Base-by-base conservation (phyloP, 2,797 vertebrate species). In the Tarsius wallacei region DNA sequence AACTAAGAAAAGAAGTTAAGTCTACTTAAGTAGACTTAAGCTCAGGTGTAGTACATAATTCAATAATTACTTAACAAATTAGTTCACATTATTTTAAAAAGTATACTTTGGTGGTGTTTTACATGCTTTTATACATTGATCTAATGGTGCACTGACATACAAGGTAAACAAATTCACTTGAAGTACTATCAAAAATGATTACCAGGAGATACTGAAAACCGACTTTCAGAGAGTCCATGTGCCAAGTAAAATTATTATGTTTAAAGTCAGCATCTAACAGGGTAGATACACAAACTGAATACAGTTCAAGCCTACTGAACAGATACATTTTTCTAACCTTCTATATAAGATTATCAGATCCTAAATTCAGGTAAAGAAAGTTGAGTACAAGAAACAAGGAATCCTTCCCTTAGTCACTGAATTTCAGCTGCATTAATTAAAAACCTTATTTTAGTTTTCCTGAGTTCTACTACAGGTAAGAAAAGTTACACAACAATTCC, bases 391-490 rank as follows among this genome's bases (percentile, higher is more conserved):
- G 91, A 96, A 93, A 91, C 57, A 95, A 93, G 88, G 9, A 83
- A 74, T 49, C 51, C 11, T 85, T 90, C 88, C 28, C 26, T 88
- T 90, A 71, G 49, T 15, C 57, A 63, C 31, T 89, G n/a, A 57
- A 94, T 81, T 93, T 96, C 71, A 90, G 9, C 9, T 97, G 64
- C 12, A 71, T n/a, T 93, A 94, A 88, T 51, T 92, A 53, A 91
- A 85, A 93, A 10, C 13, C 42, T 68, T 94, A 80, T 4, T 42
- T 86, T 22, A 91, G 13, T 59, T 91, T 93, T 94, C 17, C 70
- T 84, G 33, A 91, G 11, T 24, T 92, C 81, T 81, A 85, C 22
- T 51, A 91, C 12, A 59, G 14, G 3, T 74, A 94, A 82, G 49
- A 63, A 81, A 93, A 59, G 26, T 63, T 70, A 80, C 16, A 81